Base-by-base conservation (phyloP, 2,797 vertebrate species). In the Xiphophorus birchmanni region DNA sequence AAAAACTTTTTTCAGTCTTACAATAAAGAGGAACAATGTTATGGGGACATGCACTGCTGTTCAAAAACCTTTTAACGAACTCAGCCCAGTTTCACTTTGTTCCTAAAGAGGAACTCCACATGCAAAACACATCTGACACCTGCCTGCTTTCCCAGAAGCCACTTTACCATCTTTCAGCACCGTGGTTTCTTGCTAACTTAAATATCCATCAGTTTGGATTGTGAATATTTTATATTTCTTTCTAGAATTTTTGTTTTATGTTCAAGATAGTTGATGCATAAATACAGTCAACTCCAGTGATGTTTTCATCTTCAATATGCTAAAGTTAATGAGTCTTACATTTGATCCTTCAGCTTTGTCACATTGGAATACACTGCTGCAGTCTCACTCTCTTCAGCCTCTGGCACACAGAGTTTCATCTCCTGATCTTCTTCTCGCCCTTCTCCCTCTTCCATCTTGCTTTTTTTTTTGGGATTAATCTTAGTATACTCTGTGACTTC, bases 401-500 rank as follows among this genome's bases (percentile, higher is more conserved):
- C 75, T 72, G 47, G 9, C 44, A 12, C 40, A 47, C 21, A 29
- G 26, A 50, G 4, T 47, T 67, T 69, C 4, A 11, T 60, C 58
- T 60, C 12, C 56, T 82, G 76, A 21, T 76, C 6, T 15, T 75
- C 71, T 26, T 82, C 74, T 4, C n/a, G 58, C 58, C 1, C 26
- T 12, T 75, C n/a, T 42, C 23, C 3, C 2, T 76, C 21, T 44
- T 23, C 3, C 1, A 32, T 32, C 2, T n/a, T n/a, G 2, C 23
- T 13, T 29, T 0, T 65, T 8, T 32, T 52, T 18, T 85, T 82
- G 11, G 0, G 76, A 78, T 84, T 90, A 37, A 95, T 93, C 84
- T 95, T 91, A 65, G 91, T 86, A 0, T 95, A 95, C 7, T 91
- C 92, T 1, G 83, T 83, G 18, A 85, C 80, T 10, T 74, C 15